Percentiles rank a stretch among this genome's conserved stretches.
These are phyloP conservation scores for Eristalinus aeneus DNA, from an alignment of 2,888 invertebrate genomes.

Conservation along the genomic window DNA sequence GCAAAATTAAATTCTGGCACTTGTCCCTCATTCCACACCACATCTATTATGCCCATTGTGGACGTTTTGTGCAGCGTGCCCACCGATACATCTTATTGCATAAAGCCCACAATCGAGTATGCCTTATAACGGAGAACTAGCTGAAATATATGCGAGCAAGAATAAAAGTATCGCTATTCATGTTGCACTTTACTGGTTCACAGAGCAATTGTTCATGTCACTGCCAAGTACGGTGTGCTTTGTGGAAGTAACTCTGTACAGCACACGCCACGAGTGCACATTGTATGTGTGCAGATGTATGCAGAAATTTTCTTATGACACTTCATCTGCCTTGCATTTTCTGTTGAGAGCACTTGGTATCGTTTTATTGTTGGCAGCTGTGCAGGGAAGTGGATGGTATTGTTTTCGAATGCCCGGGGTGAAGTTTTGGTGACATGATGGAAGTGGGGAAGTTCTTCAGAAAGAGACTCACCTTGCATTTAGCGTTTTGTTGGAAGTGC, in stretches of 20 bases:
- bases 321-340: slow-evolving; percentile 10
- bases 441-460: background rate
- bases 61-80: background rate
- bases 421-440: slow-evolving; percentile 19
- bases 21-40: slow-evolving; percentile 16
- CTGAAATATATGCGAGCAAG: slow-evolving; percentile 29
- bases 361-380: background rate
- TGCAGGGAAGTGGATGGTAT: background rate
- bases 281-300: background rate
- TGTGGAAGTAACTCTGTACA: background rate
- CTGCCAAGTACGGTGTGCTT: background rate
- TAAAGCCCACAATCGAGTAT: too few species aligned
- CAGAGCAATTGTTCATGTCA: slow-evolving; percentile 18
- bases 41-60: slow-evolving; percentile 15
- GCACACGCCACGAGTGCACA: background rate
- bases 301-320: slow-evolving; percentile 11
- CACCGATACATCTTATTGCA: slow-evolving; percentile 12
- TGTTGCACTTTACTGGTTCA: slow-evolving; percentile 41
- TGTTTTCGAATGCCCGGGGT: background rate
- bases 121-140: background rate
- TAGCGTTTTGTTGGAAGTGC: background rate
- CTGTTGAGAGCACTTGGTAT: slow-evolving; percentile 19
- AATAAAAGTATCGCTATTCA: slow-evolving; percentile 30
- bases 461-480: background rate
- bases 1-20: slow-evolving; percentile 39